Conservation (phyloP, 2,888 invertebrate species). For the Panorpa germanica region DNA sequence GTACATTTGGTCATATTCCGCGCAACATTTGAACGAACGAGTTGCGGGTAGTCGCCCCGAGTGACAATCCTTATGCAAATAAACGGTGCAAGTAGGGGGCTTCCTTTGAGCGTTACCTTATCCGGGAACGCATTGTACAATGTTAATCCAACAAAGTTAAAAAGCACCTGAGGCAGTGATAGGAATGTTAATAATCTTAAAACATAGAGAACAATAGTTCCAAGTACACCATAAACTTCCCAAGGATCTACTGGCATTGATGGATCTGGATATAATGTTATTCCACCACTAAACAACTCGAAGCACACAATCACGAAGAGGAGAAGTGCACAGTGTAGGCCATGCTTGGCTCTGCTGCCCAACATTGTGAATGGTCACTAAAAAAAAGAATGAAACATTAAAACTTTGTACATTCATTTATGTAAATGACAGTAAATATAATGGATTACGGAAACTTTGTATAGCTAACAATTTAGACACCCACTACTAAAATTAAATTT, state of each 20-base stretch:
- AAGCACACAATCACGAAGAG: slow-evolving; percentile 54
- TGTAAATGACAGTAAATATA: no score
- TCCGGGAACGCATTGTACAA: slow-evolving; percentile 91
- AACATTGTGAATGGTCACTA: slow-evolving; percentile 28
- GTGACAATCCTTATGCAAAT: slow-evolving; percentile 90
- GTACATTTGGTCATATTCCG: slow-evolving; percentile 75
- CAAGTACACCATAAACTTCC: slow-evolving; percentile 59
- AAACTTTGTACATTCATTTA: no score
- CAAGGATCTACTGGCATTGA: slow-evolving; percentile 53
- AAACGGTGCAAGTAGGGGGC: slow-evolving; percentile 81
- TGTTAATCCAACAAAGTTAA: slow-evolving; percentile 71
- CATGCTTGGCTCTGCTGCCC: slow-evolving; percentile 55
- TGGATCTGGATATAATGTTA: slow-evolving; percentile 33
- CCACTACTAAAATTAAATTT: no score
- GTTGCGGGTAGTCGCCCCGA: slow-evolving; percentile 79
- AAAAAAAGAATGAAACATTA: no score
- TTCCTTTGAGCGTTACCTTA: slow-evolving; percentile 72
- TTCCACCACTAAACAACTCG: slow-evolving; percentile 46
- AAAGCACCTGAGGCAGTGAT: slow-evolving; percentile 75
- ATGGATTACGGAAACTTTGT: no score
- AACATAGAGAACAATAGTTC: slow-evolving; percentile 54
- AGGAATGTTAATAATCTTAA: slow-evolving; percentile 65
- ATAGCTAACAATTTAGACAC: no score
- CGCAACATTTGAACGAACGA: slow-evolving; percentile 72
- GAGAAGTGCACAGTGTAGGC: slow-evolving; percentile 60